Evolutionary conservation across 2,888 invertebrate genomes (phyloP), one percentile per base, ranked within the genome.

Genomic region (Cataglyphis altisquamis): DNA sequence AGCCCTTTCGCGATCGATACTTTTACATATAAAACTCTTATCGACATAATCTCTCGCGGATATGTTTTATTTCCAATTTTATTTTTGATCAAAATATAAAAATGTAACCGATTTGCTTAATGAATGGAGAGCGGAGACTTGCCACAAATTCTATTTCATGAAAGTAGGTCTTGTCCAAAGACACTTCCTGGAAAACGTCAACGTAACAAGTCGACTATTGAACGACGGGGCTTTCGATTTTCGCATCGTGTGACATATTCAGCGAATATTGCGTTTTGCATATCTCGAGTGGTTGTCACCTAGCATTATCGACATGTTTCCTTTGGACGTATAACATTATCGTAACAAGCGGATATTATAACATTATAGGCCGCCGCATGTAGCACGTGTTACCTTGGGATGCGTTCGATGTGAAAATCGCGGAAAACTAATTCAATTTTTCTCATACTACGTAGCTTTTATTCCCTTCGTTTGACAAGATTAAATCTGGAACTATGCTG

Each of bases 91-190:
- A 12, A 45, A 25, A 75, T 68, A 39, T 29, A 52, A 21, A n/a
- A 15, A 18, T 21, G n/a, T 10, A 36, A 36, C 55, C 29, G 45
- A 72, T 73, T 74, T 36, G 32, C n/a, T 45, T 45, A 80, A 80
- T 74, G 78, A 80, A 80, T 36, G 52, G 29, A 32, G 45, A 41
- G 18, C 57, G 78, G 41, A 21, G 74, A 74, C 60, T 80, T 41
- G 41, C 74, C 68, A 60, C 57, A 73, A 73, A 78, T 78, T 80
- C 60, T 12, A 60, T 80, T 80, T 80, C 25, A 57, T 25, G 74
- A 48, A 80, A 80, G 60, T 80, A 74, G 81, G 84, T 83, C 82
- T 88, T 88, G 89, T 88, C 89, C 88, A 88, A 82, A 86, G 86
- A 84, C 83, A 74, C 55, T 75, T 82, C 64, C 60, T 62, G 67